These are phyloP conservation scores for Sesamia nonagrioides DNA, from an alignment of 1,140 invertebrate species.

Conservation along the genomic window DNA sequence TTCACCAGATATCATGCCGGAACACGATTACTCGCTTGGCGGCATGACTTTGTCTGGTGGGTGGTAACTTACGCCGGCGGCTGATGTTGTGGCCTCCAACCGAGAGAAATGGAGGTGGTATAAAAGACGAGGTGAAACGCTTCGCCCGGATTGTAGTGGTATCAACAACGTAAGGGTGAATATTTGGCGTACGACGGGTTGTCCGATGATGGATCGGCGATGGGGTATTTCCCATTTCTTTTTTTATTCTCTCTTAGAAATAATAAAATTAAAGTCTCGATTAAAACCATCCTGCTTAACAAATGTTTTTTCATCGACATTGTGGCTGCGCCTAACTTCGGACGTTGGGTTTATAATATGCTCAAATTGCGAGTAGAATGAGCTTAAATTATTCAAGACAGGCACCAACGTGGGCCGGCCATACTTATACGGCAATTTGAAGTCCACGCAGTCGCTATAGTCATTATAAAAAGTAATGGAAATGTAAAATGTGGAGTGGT, in stretches of 20 bases:
- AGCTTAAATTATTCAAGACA: constrained; percentile 50
- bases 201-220: no score
- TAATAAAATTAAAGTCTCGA: not conserved
- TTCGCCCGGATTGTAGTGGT: no score
- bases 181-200: no score
- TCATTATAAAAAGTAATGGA: constrained; percentile 38
- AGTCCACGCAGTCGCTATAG: constrained; percentile 21
- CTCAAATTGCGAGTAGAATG: constrained; percentile 38
- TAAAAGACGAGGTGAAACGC: no score
- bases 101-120: no score
- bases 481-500: constrained; percentile 2
- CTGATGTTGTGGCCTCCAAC: no score
- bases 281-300: not conserved
- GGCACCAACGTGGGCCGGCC: constrained; percentile 17
- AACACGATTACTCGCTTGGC: no score
- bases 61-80: no score
- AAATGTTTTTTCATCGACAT: not conserved
- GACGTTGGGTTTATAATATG: constrained; percentile 38
- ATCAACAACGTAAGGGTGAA: no score
- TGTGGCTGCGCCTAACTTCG: constrained; percentile 9
- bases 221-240: no score
- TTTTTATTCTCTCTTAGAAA: not conserved
- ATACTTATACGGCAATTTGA: constrained; percentile 39
- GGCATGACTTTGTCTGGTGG: no score
- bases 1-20: no score